These are phyloP conservation scores for Emydoidea blandingii DNA, from an alignment of 2,797 vertebrate genomes.

Conservation along the genomic window DNA sequence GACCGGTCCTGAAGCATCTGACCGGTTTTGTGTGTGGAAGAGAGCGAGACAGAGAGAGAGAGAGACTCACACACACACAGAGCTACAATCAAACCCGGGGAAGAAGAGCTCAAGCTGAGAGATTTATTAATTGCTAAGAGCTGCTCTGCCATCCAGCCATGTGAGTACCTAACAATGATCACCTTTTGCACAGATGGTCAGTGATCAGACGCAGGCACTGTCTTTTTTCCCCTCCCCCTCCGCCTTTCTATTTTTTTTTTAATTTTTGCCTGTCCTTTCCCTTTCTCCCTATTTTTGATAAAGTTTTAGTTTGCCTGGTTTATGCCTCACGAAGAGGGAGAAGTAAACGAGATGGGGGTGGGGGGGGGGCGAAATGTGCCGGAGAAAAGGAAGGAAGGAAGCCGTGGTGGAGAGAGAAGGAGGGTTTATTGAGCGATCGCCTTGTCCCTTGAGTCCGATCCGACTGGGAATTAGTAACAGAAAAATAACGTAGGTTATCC, in stretches of 20 bases:
- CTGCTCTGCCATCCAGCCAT: slow-evolving; percentile 74
- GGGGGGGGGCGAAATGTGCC: slow-evolving; percentile 42
- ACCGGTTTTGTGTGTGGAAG: slow-evolving; percentile 33
- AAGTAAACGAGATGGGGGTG: slow-evolving; percentile 31
- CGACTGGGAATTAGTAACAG: slow-evolving; percentile 52
- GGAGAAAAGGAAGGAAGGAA: slow-evolving; percentile 63
- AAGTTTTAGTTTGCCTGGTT: slow-evolving; percentile 33
- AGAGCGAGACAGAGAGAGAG: not conserved
- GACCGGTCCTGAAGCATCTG: slow-evolving; percentile 74
- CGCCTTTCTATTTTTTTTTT: not conserved
- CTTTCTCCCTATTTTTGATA: not conserved
- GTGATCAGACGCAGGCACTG: slow-evolving; percentile 39
- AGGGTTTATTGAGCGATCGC: slow-evolving; percentile 60
- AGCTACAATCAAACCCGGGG: slow-evolving; percentile 56
- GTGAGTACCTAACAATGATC: slow-evolving; percentile 81
- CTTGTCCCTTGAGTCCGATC: slow-evolving; percentile 61
- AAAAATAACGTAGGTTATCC: slow-evolving; percentile 11
- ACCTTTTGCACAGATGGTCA: slow-evolving; percentile 65
- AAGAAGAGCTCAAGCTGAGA: slow-evolving; percentile 73
- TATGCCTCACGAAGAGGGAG: slow-evolving; percentile 33
- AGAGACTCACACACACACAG: slow-evolving; percentile 9
- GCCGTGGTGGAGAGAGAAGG: slow-evolving; percentile 38
- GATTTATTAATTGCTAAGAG: slow-evolving; percentile 70
- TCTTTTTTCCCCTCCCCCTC: slow-evolving; percentile 14
- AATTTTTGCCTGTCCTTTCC: not conserved